Percentiles rank a stretch among this genome's conserved stretches.
phyloP scores from a whole-genome alignment of 2,888 invertebrate species.

The Sarcophaga rosellei region DNA sequence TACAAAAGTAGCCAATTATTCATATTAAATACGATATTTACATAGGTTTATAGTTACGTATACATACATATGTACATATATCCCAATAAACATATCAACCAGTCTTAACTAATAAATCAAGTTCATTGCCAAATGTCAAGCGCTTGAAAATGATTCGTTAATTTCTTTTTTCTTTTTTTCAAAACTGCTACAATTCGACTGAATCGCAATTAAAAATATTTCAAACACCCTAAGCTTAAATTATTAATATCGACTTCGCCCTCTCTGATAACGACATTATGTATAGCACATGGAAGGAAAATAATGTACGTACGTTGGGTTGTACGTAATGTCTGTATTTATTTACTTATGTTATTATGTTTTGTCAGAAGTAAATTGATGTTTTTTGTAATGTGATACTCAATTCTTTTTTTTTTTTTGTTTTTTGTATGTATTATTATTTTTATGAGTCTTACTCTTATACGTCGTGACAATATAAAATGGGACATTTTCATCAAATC shows the following conservation, averaged over 20 bases:
- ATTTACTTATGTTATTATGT: background rate
- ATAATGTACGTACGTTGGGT: background rate
- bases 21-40: background rate
- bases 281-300: too few species aligned
- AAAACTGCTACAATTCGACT: background rate
- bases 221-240: background rate
- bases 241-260: too few species aligned
- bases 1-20: background rate
- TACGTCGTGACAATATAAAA: background rate
- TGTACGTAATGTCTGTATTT: background rate
- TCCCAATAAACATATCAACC: background rate
- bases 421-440: too few species aligned
- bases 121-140: background rate
- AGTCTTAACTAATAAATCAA: background rate
- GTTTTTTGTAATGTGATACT: constrained; percentile 2
- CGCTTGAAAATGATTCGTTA: too few species aligned
- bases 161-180: too few species aligned
- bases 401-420: background rate
- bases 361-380: background rate
- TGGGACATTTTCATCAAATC: constrained; percentile 1
- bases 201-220: background rate
- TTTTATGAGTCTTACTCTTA: background rate
- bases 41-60: background rate
- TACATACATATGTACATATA: background rate
- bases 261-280: too few species aligned